Evolutionary conservation across 2,113 vertebrate species (phyloP).

Genomic region (Rhinogobius similis): DNA sequence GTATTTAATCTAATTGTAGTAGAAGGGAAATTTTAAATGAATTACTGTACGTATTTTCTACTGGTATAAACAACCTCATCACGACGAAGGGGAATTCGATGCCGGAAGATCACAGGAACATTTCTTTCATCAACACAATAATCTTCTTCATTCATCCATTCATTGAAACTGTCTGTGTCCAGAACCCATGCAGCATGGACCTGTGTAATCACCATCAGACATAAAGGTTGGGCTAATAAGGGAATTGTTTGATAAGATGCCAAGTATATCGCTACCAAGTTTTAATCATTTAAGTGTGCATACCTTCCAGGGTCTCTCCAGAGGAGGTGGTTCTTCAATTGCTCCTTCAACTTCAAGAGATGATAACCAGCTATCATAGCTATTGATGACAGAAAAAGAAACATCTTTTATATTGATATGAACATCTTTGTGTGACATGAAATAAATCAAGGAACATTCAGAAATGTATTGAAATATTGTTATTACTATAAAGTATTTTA

Average conservation of each 20-base stretch:
- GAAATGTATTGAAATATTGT: no score
- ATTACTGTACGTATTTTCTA: no score
- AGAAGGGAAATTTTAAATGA: no score
- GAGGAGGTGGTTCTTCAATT: constrained; percentile 87
- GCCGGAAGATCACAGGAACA: constrained; percentile 81
- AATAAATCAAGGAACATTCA: no score
- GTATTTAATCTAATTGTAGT: neutral
- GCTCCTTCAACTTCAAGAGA: constrained; percentile 87
- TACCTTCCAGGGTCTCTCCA: constrained; percentile 91
- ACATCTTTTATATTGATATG: neutral
- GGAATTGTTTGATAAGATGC: neutral
- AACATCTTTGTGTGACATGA: neutral
- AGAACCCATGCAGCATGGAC: constrained; percentile 91
- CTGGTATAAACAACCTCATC: constrained; percentile 77
- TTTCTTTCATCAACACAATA: constrained; percentile 91
- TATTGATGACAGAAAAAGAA: constrained; percentile 42
- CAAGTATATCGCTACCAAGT: neutral
- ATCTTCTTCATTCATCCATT: constrained; percentile 99
- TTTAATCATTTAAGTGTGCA: constrained; percentile 17
- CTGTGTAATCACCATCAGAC: constrained; percentile 70
- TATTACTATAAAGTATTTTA: no score
- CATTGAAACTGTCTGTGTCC: constrained; percentile 91
- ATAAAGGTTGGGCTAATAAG: neutral
- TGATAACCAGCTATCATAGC: constrained; percentile 93
- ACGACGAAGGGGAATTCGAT: constrained; percentile 83